Evolutionary conservation across 2,888 invertebrate genomes (phyloP).

Genomic region (Notodonta ziczac): DNA sequence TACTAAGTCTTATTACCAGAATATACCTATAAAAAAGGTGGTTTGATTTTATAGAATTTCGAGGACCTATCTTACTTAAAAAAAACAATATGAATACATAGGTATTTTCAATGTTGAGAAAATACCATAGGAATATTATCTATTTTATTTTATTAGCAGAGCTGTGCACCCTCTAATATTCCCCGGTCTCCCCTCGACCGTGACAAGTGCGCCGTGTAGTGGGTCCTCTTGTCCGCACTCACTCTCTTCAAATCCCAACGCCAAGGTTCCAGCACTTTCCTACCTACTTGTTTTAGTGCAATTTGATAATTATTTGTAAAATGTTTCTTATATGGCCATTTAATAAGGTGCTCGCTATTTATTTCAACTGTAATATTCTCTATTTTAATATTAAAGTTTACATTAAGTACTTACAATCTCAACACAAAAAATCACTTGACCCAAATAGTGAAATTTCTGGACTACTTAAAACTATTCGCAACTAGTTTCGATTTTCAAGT

Average conservation of each 20-base stretch:
- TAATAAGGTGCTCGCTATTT: too few relatives aligned
- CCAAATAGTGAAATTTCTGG: not conserved
- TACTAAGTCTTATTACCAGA: too few relatives aligned
- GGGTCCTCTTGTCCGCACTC: not conserved
- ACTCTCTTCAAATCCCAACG: not conserved
- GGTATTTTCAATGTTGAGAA: too few relatives aligned
- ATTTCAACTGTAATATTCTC: too few relatives aligned
- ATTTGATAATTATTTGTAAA: not conserved
- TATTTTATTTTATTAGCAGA: not conserved
- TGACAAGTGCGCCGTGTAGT: not conserved
- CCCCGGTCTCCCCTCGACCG: constrained; percentile 1
- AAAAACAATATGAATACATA: too few relatives aligned
- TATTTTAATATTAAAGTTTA: not conserved
- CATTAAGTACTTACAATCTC: too few relatives aligned
- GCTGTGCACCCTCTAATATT: not conserved
- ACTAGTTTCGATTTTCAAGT: not conserved
- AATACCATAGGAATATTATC: too few relatives aligned
- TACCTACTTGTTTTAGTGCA: not conserved
- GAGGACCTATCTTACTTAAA: too few relatives aligned
- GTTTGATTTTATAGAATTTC: too few relatives aligned
- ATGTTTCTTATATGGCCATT: too few relatives aligned
- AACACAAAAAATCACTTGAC: not conserved
- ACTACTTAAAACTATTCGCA: not conserved
- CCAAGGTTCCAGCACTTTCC: not conserved
- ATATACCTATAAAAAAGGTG: too few relatives aligned